Percentiles rank a stretch among this genome's conserved stretches.
These are phyloP conservation scores for Arnoldichthys spilopterus DNA, from an alignment of 2,797 vertebrate genomes.

Conservation along the genomic window DNA sequence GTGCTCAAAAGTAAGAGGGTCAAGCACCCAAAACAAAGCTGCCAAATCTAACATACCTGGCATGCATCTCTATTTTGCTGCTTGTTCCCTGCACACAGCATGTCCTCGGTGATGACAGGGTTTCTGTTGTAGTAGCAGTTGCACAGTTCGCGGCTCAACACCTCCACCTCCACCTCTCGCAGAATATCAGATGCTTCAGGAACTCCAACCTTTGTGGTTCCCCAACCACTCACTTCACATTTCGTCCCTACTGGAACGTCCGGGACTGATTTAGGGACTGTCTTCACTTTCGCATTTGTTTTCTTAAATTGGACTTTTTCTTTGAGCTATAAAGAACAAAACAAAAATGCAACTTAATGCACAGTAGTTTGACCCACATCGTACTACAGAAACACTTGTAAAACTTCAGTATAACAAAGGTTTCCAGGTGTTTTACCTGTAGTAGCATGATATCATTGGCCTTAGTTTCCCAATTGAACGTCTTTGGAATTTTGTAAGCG, in stretches of 20 bases:
- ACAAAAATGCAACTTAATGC: neutral
- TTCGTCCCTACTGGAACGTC: conserved; percentile 47
- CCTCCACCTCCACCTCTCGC: conserved; percentile 51
- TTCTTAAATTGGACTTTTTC: conserved; percentile 30
- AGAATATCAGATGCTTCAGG: conserved; percentile 23
- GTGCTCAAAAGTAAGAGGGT: neutral
- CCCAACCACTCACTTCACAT: conserved; percentile 64
- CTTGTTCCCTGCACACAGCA: conserved; percentile 63
- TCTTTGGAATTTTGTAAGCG: neutral
- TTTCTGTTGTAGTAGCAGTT: conserved; percentile 46
- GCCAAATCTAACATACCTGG: conserved; percentile 38
- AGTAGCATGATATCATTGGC: conserved; percentile 62
- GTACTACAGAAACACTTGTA: neutral
- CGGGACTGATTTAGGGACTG: conserved; percentile 43
- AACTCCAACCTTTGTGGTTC: neutral
- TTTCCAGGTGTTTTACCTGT: conserved; percentile 42
- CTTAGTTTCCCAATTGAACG: conserved; percentile 18
- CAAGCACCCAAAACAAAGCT: neutral
- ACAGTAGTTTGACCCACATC: neutral
- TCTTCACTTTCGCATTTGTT: conserved; percentile 42
- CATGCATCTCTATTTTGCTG: conserved; percentile 53
- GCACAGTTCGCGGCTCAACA: conserved; percentile 52
- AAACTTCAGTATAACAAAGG: too few species aligned
- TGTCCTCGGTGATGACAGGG: conserved; percentile 53
- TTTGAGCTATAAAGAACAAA: conserved; percentile 42